phyloP scores from a whole-genome alignment of 2,797 vertebrate genomes.

The Myoxocephalus aenaeus region DNA sequence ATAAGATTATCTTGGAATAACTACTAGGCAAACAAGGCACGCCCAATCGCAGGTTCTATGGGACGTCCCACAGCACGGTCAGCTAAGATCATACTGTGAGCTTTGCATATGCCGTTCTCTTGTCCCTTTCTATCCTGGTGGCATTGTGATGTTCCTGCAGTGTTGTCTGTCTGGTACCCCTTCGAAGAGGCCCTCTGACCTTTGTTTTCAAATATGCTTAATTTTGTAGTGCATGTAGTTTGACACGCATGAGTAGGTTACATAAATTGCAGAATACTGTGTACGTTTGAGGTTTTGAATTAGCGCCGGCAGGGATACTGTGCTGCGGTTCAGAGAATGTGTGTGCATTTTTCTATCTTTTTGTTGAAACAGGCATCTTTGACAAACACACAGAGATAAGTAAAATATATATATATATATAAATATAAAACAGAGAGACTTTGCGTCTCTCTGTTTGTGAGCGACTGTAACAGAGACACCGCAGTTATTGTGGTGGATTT shows the following conservation, averaged over 20 bases:
- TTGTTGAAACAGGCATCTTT: neutral
- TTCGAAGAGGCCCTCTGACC: neutral
- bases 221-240: neutral
- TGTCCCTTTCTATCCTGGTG: neutral
- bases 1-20: neutral
- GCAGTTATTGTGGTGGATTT: neutral
- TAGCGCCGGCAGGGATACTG: neutral
- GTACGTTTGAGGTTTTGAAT: neutral
- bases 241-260: neutral
- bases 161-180: neutral
- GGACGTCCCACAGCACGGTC: neutral
- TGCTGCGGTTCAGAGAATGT: neutral
- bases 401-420: neutral
- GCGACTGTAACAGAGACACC: neutral
- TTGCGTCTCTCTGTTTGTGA: neutral
- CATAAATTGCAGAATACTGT: neutral
- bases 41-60: neutral
- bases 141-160: neutral
- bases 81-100: neutral
- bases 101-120: neutral
- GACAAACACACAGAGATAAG: neutral
- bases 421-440: too few relatives aligned
- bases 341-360: neutral
- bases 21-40: conserved; percentile 3
- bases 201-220: neutral